These are phyloP conservation scores for Drosophila glabriapex DNA, from an alignment of 2,888 invertebrate species.

Conservation along the genomic window DNA sequence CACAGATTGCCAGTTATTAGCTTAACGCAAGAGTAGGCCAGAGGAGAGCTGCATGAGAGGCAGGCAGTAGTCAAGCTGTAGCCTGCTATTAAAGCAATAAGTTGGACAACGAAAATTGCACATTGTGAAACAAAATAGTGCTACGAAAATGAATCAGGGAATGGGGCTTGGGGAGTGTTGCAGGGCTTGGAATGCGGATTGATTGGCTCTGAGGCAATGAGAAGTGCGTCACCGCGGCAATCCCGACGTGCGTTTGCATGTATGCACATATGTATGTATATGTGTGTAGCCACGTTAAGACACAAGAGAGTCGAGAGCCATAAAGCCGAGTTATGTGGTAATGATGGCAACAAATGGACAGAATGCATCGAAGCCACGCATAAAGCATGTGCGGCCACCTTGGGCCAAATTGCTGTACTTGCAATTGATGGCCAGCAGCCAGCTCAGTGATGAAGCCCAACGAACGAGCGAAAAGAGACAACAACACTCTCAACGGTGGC, in stretches of 20 bases:
- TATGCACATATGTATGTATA: conserved; percentile 7
- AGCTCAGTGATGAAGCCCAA: conserved; percentile 8
- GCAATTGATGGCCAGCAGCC: conserved; percentile 62
- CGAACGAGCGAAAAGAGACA: conserved; percentile 13
- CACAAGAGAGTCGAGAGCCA: conserved; percentile 37
- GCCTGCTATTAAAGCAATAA: conserved; percentile 69
- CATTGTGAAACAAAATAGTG: conserved; percentile 33
- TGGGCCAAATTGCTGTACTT: conserved; percentile 73
- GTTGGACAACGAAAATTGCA: conserved; percentile 68
- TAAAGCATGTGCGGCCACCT: conserved; percentile 53
- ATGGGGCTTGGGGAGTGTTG: neutral
- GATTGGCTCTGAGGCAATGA: conserved; percentile 13
- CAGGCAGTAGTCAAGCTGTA: conserved; percentile 9
- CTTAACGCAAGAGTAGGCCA: conserved; percentile 13
- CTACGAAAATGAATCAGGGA: conserved; percentile 46
- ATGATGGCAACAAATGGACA: conserved; percentile 68
- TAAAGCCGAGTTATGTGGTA: conserved; percentile 77
- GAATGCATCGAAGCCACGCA: conserved; percentile 50
- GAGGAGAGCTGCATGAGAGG: conserved; percentile 1
- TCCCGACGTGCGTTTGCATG: conserved; percentile 24
- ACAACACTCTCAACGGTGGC: conserved; percentile 1
- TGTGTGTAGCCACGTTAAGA: conserved; percentile 15
- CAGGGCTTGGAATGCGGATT: conserved; percentile 49
- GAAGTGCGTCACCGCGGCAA: conserved; percentile 47
- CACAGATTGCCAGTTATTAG: conserved; percentile 67